Evolutionary conservation across 2,113 vertebrate species (phyloP), one percentile per base, ranked within the genome.

Genomic region (Bubo bubo): DNA sequence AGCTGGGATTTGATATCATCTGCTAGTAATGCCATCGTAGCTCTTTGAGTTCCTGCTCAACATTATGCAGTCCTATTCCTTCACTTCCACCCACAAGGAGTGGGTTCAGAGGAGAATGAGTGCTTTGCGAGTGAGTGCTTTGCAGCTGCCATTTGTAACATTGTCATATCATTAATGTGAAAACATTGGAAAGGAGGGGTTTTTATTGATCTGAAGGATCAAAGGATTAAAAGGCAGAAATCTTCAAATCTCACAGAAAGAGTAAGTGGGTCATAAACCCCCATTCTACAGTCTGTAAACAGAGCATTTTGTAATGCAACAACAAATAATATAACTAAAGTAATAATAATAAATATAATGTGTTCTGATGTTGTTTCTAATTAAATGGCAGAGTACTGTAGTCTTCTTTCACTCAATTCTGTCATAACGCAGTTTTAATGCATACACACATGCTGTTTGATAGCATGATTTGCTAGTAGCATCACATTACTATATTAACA

Each of bases 201-300:
- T 39, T 53, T 80, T 86, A 43, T 90, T 94, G 17, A 90, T 93
- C 79, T 94, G 49, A 17, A 80, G 37, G 53, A 73, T 93, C 47
- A 91, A 91, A 93, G 58, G 64, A 90, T 88, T 85, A 88, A 96
- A 82, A 67, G n/a, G 34, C 43, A 94, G 81, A 91, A 88, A 28
- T 53, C 74, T 90, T 92, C 30, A 83, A 39, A 81, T 89, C 64
- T 92, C 72, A 59, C 47, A 35, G 56, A 59, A 89, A 49, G n/a
- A 81, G 4, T 84, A 79, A 93, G 39, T 66, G 49, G 58, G 58
- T 96, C 81, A 92, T 56, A 94, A 95, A 35, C 10, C 26, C 37
- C 35, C 56, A 73, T 91, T 88, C 73, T 56, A 19, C 28, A 34
- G 18, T 55, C 34, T 49, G 39, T 41, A 90, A 80, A 86, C 34